Conservation (phyloP, 2,888 invertebrate species). For the Parnassius glacialis region DNA sequence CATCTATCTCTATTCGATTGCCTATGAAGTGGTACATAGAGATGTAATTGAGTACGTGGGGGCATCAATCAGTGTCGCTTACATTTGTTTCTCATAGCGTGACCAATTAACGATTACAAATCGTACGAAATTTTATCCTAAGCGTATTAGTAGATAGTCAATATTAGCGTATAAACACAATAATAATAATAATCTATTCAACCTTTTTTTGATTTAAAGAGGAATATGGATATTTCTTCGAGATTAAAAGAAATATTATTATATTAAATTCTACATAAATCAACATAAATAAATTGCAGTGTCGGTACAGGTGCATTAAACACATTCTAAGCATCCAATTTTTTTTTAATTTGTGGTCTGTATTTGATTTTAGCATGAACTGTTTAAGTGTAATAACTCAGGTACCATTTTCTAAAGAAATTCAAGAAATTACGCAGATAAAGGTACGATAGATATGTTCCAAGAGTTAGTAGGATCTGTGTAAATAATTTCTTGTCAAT, state of each 20-base stretch:
- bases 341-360: no score
- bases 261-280: no score
- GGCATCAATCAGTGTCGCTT: conserved; percentile 57
- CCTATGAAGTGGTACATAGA: conserved; percentile 47
- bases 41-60: conserved; percentile 51
- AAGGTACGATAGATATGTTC: no score
- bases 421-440: no score
- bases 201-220: background rate
- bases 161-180: background rate
- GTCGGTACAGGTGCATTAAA: no score
- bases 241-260: background rate
- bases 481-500: no score
- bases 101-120: conserved; percentile 47
- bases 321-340: no score
- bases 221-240: background rate
- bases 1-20: conserved; percentile 54
- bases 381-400: no score
- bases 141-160: conserved; percentile 27
- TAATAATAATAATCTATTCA: background rate
- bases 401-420: no score
- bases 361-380: no score
- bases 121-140: conserved; percentile 47
- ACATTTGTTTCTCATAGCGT: conserved; percentile 58
- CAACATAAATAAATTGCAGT: no score
- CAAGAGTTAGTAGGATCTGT: no score